A percentile compares a stretch with the other conserved stretches of the same genome.
phyloP scores from a whole-genome alignment of 2,113 vertebrate genomes.

The Mastomys natalensis region DNA sequence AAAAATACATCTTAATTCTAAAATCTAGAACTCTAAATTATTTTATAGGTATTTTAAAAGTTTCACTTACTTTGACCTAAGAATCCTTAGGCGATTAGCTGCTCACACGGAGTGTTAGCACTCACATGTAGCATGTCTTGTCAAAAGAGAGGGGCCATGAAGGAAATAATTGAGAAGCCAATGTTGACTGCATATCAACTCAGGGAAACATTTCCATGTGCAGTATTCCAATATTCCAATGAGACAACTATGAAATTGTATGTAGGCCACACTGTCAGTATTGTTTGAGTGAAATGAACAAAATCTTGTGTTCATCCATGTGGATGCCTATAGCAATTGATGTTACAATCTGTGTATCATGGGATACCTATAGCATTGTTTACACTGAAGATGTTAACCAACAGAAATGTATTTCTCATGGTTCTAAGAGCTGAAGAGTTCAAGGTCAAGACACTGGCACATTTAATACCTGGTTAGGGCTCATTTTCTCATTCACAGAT shows the following conservation, averaged over 20 bases:
- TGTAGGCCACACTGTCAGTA: background rate
- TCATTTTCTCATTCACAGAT: background rate
- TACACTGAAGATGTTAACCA: background rate
- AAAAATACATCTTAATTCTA: background rate
- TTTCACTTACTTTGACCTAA: constrained; percentile 52
- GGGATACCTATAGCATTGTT: too few relatives aligned
- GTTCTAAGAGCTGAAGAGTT: background rate
- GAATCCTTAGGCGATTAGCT: background rate
- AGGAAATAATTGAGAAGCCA: constrained; percentile 56
- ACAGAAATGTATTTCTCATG: background rate
- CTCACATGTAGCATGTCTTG: background rate
- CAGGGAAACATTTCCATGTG: too few relatives aligned
- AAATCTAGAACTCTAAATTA: constrained; percentile 7
- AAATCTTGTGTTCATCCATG: background rate
- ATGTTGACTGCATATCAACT: background rate
- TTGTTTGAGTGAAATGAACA: background rate
- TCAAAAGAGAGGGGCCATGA: constrained; percentile 8
- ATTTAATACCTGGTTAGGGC: background rate
- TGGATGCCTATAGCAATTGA: background rate
- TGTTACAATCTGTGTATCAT: too few relatives aligned
- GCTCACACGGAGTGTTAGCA: constrained; percentile 36
- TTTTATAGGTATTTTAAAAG: constrained; percentile 29
- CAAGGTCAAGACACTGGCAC: background rate
- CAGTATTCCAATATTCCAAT: too few relatives aligned
- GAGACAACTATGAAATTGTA: background rate